phyloP scores from a whole-genome alignment of 2,797 vertebrate species.

The Heteromormyrus szaboi region DNA sequence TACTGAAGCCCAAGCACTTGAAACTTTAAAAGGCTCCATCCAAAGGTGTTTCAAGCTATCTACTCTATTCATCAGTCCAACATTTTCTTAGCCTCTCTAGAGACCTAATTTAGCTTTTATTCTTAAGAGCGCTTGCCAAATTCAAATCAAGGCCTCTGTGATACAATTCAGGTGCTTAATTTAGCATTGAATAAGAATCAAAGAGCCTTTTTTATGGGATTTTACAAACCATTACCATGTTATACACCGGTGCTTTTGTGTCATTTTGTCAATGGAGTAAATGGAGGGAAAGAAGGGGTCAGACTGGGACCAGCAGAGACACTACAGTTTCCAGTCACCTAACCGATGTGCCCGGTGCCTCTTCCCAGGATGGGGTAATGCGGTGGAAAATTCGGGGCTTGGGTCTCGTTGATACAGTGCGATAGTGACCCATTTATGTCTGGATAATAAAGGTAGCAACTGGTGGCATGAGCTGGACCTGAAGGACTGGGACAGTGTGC shows the following conservation, averaged over 20 bases:
- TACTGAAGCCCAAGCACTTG: background rate
- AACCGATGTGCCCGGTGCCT: conserved; percentile 33
- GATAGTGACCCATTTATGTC: conserved; percentile 41
- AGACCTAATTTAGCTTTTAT: conserved; percentile 4
- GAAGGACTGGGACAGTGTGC: conserved; percentile 17
- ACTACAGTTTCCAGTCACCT: conserved; percentile 19
- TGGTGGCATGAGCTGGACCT: conserved; percentile 22
- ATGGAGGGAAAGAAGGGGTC: conserved; percentile 19
- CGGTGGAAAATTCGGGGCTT: conserved; percentile 49
- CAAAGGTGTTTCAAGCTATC: conserved; percentile 8
- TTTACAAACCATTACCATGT: conserved; percentile 26
- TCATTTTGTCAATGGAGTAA: conserved; percentile 15
- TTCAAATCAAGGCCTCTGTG: conserved; percentile 29
- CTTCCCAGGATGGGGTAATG: conserved; percentile 45
- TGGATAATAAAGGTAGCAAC: conserved; percentile 42
- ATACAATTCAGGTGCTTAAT: conserved; percentile 25
- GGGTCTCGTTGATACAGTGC: conserved; percentile 39
- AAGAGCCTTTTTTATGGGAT: background rate
- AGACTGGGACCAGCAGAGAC: conserved; percentile 33
- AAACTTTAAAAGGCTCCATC: background rate
- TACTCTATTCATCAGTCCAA: conserved; percentile 15
- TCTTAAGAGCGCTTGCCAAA: conserved; percentile 37
- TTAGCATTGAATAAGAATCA: conserved; percentile 2
- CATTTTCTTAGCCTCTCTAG: conserved; percentile 21
- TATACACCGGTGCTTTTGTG: conserved; percentile 8